Base-by-base conservation (phyloP, 1,140 invertebrate genomes). In the Dryas iulia region DNA sequence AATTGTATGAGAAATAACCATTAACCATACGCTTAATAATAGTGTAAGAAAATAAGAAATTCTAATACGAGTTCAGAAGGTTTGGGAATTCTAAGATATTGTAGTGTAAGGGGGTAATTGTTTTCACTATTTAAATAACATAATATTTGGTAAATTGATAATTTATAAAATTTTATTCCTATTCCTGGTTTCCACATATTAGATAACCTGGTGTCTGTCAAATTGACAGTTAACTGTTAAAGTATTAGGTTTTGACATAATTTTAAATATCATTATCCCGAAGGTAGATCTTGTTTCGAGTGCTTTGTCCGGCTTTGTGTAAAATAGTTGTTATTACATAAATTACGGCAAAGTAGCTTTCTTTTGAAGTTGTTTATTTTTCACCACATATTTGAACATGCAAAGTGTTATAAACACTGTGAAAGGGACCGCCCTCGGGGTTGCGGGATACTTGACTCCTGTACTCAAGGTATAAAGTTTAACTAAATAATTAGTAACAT, bases 381-480 rank as follows among this genome's bases (percentile, higher is more conserved):
- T 47, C 7, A 54, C 1, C 5, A 26, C 18, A 35, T 5, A 4
- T 3, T 57, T 57, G 14, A 83, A 52, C 71, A 99, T 99, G 98
- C 97, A 99, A 92, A 98, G 96, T 93, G 95, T 99, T 24, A 96
- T 99, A 28, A 99, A 99, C 87, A 95, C 95, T 18, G 96, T 99
- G 0, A 99, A 99, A 93, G 97, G 98, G 28, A 98, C 96, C 53
- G 98, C 98, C 4, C 93, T 99, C 18, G 97, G 96, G 72, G 97
- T 99, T 21, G 99, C 98, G 6, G 98, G 99, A 91, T 98, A 97
- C 91, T 94, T 99, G 73, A 99, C 98, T 53, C 99, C 99, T 30
- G 96, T 99, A 68, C 90, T 99, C 59, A 99, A 98, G 95, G 88
- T 90, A 77, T 23, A 67, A 54, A 68, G 11, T 31, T 28, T 21